Evolutionary conservation across 2,888 invertebrate species (phyloP).

Genomic region (Agonopterix alstromeriana): DNA sequence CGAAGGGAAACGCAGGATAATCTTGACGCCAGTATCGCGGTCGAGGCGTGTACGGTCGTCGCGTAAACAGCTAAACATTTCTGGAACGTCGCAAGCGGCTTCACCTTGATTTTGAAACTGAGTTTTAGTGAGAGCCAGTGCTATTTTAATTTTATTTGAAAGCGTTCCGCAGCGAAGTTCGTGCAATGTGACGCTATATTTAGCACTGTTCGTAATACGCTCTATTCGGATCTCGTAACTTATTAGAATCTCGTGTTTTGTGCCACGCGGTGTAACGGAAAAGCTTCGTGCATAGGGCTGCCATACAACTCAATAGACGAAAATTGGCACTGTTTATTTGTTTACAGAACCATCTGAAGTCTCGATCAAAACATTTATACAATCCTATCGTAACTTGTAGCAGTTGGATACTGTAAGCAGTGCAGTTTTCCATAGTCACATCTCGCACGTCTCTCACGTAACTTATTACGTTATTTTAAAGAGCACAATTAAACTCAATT

Average conservation of each 20-base stretch:
- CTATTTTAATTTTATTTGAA: conserved; percentile 69
- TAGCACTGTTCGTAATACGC: conserved; percentile 34
- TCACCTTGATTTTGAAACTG: conserved; percentile 76
- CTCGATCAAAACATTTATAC: no score
- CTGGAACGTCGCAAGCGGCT: conserved; percentile 62
- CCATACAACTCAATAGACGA: no score
- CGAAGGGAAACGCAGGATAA: conserved; percentile 39
- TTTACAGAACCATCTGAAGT: no score
- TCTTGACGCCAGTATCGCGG: conserved; percentile 36
- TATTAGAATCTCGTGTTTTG: conserved; percentile 5
- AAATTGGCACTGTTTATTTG: no score
- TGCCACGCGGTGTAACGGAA: conserved; percentile 3
- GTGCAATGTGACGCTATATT: conserved; percentile 54
- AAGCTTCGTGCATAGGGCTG: no score
- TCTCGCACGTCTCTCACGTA: no score
- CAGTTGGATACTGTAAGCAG: no score
- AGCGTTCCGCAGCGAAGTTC: conserved; percentile 65
- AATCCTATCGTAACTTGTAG: no score
- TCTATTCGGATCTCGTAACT: conserved; percentile 7
- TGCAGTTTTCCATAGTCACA: no score
- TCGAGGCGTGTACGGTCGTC: conserved; percentile 34
- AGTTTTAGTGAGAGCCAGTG: conserved; percentile 56
- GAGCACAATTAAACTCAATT: no score
- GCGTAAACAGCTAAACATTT: conserved; percentile 55
- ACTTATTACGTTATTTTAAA: no score